Conservation (phyloP, 2,888 invertebrate species). For the Leptopilina syphax region DNA sequence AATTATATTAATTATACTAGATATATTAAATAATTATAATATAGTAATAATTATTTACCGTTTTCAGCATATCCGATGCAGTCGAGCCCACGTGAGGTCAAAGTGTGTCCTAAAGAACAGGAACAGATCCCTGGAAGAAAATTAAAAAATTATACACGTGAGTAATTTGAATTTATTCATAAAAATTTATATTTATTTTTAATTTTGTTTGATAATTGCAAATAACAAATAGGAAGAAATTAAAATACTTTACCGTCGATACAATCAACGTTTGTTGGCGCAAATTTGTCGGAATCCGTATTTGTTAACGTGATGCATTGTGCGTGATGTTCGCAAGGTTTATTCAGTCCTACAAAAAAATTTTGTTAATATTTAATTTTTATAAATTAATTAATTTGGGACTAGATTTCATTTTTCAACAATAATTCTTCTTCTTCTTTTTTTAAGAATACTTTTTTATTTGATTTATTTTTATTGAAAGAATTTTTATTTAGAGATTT, state of each 20-base stretch:
- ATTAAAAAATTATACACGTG: neutral
- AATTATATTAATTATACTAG: neutral
- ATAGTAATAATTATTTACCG: conserved; percentile 34
- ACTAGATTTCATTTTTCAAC: too few species aligned
- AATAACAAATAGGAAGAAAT: conserved; percentile 2
- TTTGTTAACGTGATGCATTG: conserved; percentile 67
- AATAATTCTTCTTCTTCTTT: neutral
- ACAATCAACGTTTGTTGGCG: conserved; percentile 69
- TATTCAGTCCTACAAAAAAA: conserved; percentile 55
- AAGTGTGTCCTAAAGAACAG: conserved; percentile 66
- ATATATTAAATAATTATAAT: neutral
- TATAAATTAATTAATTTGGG: neutral
- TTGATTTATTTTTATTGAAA: too few species aligned
- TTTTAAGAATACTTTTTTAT: neutral
- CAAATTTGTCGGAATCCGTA: conserved; percentile 60
- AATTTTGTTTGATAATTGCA: neutral
- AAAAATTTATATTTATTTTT: neutral
- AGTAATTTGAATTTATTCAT: neutral
- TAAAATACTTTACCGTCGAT: conserved; percentile 59
- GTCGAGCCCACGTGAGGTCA: conserved; percentile 60
- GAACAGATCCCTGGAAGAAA: conserved; percentile 64
- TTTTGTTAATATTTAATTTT: conserved; percentile 6
- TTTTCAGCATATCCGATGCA: conserved; percentile 52
- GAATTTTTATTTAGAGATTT: too few species aligned
- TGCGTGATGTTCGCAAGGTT: conserved; percentile 59